Conservation (phyloP, 2,113 vertebrate species). For the Larimichthys polyactis region DNA sequence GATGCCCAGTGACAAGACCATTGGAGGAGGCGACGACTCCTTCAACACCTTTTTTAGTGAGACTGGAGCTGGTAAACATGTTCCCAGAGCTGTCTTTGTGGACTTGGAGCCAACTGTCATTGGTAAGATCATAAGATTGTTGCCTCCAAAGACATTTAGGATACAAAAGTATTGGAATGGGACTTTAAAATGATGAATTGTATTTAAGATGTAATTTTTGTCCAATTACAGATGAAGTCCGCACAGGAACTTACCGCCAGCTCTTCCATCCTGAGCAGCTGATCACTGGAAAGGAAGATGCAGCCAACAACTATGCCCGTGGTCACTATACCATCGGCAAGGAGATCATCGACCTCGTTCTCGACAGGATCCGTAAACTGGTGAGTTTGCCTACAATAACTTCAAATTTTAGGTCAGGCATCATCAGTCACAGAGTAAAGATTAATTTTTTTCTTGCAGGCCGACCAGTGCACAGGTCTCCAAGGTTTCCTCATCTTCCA, state of each 20-base stretch:
- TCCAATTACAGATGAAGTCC: conserved; percentile 82
- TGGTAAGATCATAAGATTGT: conserved; percentile 40
- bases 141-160: not conserved
- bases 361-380: conserved; percentile 79
- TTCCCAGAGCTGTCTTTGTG: conserved; percentile 78
- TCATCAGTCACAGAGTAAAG: not conserved
- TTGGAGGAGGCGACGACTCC: conserved; percentile 80
- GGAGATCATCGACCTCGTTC: conserved; percentile 78
- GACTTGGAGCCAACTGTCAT: conserved; percentile 82
- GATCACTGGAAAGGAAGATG: conserved; percentile 89
- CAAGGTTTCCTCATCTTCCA: conserved; percentile 84
- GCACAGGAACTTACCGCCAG: conserved; percentile 86
- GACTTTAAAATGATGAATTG: not conserved
- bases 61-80: conserved; percentile 81
- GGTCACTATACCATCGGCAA: conserved; percentile 82
- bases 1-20: conserved; percentile 81
- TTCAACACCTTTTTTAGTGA: conserved; percentile 84
- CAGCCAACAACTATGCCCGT: conserved; percentile 89
- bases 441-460: conserved; percentile 45
- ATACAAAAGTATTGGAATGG: not conserved
- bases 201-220: not conserved
- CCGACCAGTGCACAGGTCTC: conserved; percentile 84
- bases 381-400: conserved; percentile 27
- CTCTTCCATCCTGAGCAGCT: conserved; percentile 89
- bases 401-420: rapidly evolving